A percentile compares a stretch with the other conserved stretches of the same genome.
Evolutionary conservation across 1,140 invertebrate genomes (phyloP).

Genomic region (Apolygus lucorum): DNA sequence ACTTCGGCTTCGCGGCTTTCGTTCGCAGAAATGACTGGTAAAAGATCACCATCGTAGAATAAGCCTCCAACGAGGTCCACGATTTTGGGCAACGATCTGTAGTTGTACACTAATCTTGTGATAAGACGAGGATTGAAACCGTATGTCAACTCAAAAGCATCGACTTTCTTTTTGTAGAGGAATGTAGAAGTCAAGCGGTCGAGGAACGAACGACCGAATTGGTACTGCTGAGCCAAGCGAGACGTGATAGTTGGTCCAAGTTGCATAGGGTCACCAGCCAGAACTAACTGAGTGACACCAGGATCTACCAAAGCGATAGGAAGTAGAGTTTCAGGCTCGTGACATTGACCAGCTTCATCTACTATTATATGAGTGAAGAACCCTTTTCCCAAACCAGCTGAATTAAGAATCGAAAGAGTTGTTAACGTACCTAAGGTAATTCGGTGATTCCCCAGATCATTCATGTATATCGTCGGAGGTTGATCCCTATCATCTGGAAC

Average conservation of each 20-base stretch:
- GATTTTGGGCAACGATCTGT: conserved; percentile 69
- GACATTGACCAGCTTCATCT: conserved; percentile 86
- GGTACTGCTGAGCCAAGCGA: conserved; percentile 50
- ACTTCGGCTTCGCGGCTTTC: conserved; percentile 7
- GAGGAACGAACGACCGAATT: conserved; percentile 44
- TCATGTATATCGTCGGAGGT: conserved; percentile 8
- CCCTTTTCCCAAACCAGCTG: conserved; percentile 52
- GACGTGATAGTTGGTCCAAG: conserved; percentile 75
- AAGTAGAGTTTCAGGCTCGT: conserved; percentile 79
- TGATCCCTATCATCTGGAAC: conserved; percentile 38
- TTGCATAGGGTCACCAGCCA: conserved; percentile 88
- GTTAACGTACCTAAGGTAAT: conserved; percentile 76
- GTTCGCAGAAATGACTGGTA: conserved; percentile 36
- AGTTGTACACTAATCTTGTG: conserved; percentile 64
- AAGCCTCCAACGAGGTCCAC: conserved; percentile 62
- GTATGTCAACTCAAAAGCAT: conserved; percentile 40
- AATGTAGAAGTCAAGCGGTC: conserved; percentile 35
- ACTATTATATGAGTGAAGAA: conserved; percentile 83
- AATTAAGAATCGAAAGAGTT: conserved; percentile 58
- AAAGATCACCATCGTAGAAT: conserved; percentile 71
- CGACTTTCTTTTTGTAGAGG: conserved; percentile 35
- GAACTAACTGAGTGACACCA: conserved; percentile 53
- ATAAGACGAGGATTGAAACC: conserved; percentile 59
- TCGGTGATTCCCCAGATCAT: conserved; percentile 56
- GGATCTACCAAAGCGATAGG: conserved; percentile 46